Percentiles rank a stretch among this genome's conserved stretches.
Conservation (phyloP, 2,113 vertebrate species). For the Eubucco bourcierii region DNA sequence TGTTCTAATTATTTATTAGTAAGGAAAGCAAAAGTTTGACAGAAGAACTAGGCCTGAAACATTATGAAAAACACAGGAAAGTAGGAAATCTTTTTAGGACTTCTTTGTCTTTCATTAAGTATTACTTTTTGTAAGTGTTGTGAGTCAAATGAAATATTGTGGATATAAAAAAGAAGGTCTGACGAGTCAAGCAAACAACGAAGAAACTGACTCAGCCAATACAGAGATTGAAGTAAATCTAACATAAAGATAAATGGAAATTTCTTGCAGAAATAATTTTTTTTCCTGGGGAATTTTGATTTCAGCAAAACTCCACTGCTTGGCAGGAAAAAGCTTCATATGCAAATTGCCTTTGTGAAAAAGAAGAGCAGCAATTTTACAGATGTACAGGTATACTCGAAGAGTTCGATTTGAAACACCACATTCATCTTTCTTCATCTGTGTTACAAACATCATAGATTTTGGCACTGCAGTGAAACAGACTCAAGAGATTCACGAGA, state of each 20-base stretch:
- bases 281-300: neutral
- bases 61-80: no score
- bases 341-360: neutral
- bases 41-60: neutral
- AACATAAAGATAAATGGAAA: neutral
- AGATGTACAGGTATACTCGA: neutral
- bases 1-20: neutral
- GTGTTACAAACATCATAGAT: neutral
- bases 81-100: no score
- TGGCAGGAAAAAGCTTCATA: neutral
- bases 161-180: no score
- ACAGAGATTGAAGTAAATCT: neutral
- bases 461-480: neutral
- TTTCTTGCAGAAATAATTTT: neutral
- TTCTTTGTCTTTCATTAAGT: no score
- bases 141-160: no score
- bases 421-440: neutral
- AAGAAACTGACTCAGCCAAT: neutral
- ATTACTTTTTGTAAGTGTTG: no score
- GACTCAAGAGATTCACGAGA: neutral
- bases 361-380: neutral
- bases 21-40: neutral
- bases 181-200: no score
- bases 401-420: neutral
- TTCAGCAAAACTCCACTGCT: neutral